Base-by-base conservation (phyloP, 2,797 vertebrate species). In the Thunnus albacares region DNA sequence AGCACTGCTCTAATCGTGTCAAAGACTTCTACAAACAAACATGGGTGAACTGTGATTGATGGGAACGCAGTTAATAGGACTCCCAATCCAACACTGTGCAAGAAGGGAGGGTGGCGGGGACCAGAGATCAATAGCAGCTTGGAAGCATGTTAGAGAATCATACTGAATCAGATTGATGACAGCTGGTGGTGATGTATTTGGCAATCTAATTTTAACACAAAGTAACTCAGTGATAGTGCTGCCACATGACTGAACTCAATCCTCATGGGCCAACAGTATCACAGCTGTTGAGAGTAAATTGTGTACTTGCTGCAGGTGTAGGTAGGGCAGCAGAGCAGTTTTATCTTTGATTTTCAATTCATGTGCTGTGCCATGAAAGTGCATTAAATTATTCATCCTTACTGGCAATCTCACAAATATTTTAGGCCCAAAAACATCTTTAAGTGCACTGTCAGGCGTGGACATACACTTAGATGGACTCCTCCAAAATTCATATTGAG, bases 21-120 rank as follows among this genome's bases (percentile, higher is more conserved):
- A 93, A 93, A 95, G 92, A 83, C 84, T 91, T 89, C 86, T 77
- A 86, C 86, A 94, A 93, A 94, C 94, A 94, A 94, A 94, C 92
- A 89, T 75, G 82, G 89, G 83, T 90, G 90, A 92, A 89, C 89
- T 83, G 89, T 94, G 92, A 94, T 92, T 90, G 94, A 91, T 93
- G 90, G 89, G 75, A 90, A 72, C 65, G 11, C 81, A 78, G 90
- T 92, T 94, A 94, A 94, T 94, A 90, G 88, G 90, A 89, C 85
- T 89, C 84, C 77, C 64, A 64, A 80, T 87, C 84, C 74, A 83
- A 77, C 85, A 64, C 64, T 45, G 75, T 56, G 81, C 35, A 80
- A 80, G 79, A 62, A 57, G 64, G 75, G 82, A 67, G 66, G 78
- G 77, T 45, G 76, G 75, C 4, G 49, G 63, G 65, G 74, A 74